Conservation (phyloP, 2,888 invertebrate species). For the Drosophila gaucha region DNA sequence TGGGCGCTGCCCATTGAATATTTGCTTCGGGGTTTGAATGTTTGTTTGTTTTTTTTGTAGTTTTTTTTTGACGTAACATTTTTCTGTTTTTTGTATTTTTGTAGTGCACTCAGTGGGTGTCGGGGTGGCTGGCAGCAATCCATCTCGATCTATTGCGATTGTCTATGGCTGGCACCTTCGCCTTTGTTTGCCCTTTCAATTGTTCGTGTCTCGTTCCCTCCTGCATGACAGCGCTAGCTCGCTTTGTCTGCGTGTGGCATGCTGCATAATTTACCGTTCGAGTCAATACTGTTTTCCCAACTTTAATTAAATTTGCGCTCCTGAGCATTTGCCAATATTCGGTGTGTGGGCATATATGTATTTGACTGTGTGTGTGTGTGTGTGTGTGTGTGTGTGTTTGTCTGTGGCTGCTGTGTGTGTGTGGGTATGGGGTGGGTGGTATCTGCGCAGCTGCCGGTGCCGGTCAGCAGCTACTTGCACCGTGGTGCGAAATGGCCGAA, state of each 20-base stretch:
- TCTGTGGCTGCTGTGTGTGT: constrained; percentile 16
- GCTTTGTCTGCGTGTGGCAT: constrained; percentile 63
- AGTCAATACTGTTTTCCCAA: constrained; percentile 74
- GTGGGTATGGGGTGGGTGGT: constrained; percentile 5
- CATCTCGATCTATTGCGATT: constrained; percentile 48
- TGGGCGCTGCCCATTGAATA: constrained; percentile 18
- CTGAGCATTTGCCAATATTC: constrained; percentile 53
- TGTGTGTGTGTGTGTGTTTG: constrained; percentile 8
- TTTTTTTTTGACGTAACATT: constrained; percentile 9
- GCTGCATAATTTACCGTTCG: constrained; percentile 74
- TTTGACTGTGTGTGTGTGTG: constrained; percentile 18
- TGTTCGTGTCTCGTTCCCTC: constrained; percentile 14
- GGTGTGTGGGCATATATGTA: neutral
- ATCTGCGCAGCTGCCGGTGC: constrained; percentile 15
- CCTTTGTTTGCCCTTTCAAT: constrained; percentile 35
- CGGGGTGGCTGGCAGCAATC: constrained; percentile 34
- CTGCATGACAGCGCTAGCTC: constrained; percentile 17
- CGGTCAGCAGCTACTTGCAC: constrained; percentile 27
- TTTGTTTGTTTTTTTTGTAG: neutral
- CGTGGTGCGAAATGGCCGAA: constrained; percentile 48
- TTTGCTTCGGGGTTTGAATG: constrained; percentile 22
- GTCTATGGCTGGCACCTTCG: constrained; percentile 31
- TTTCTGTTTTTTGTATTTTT: neutral
- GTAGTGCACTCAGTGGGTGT: constrained; percentile 15
- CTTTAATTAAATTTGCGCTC: constrained; percentile 76